Evolutionary conservation across 2,888 invertebrate species (phyloP).

Genomic region (Melangyna quadrimaculata): DNA sequence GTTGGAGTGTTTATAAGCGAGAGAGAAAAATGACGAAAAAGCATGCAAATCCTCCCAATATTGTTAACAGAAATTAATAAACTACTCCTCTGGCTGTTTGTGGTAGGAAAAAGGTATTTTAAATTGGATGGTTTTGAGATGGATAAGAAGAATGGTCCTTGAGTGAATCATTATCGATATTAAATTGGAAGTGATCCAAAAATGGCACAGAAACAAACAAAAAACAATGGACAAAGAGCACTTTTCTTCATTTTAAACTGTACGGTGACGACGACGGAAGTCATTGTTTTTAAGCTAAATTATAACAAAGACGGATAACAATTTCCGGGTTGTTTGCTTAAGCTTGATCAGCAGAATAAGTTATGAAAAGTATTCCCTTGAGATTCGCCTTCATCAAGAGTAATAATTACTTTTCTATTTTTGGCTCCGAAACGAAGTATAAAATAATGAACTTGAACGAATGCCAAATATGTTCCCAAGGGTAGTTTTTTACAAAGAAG

Average conservation of each 20-base stretch:
- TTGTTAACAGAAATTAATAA: neutral
- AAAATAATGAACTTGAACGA: neutral
- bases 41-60: neutral
- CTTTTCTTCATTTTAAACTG: neutral
- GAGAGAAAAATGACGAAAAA: neutral
- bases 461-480: too few relatives aligned
- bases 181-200: slow-evolving; percentile 22
- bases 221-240: neutral
- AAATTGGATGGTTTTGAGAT: neutral
- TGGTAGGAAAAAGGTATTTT: neutral
- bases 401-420: neutral
- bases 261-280: too few relatives aligned
- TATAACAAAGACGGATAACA: neutral
- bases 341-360: neutral
- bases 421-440: neutral
- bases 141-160: neutral
- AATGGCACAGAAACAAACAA: neutral
- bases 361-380: neutral
- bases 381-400: neutral
- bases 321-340: neutral
- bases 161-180: slow-evolving; percentile 5
- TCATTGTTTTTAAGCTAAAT: neutral
- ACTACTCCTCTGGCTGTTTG: neutral
- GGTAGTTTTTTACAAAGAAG: too few relatives aligned
- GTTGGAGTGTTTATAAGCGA: neutral